A percentile compares a stretch with the other conserved stretches of the same genome.
These are phyloP conservation scores for Diloba caeruleocephala DNA, from an alignment of 2,888 invertebrate genomes.

Conservation along the genomic window DNA sequence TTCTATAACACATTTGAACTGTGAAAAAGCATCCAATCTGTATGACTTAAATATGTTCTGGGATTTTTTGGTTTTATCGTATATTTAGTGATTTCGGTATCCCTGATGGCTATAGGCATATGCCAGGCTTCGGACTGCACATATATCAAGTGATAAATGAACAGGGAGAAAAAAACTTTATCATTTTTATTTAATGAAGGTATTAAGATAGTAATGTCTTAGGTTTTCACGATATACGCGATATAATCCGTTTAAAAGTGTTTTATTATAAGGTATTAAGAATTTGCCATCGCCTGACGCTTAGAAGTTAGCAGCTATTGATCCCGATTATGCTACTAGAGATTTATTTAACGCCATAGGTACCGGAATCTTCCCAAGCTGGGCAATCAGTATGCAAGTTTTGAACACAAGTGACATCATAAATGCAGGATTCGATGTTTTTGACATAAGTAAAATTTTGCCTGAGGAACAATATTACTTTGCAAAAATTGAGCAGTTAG, in stretches of 20 bases:
- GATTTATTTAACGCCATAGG: slow-evolving; percentile 96
- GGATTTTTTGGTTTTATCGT: slow-evolving; percentile 95
- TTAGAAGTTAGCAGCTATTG: slow-evolving; percentile 89
- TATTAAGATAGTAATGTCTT: too few relatives aligned
- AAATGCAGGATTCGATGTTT: slow-evolving; percentile 94
- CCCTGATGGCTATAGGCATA: slow-evolving; percentile 95
- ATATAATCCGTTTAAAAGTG: too few relatives aligned
- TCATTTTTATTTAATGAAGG: slow-evolving; percentile 96
- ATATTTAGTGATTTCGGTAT: slow-evolving; percentile 96
- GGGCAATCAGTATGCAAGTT: slow-evolving; percentile 94
- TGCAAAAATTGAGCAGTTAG: slow-evolving; percentile 96
- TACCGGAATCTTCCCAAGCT: slow-evolving; percentile 91
- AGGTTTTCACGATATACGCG: too few relatives aligned
- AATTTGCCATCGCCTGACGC: slow-evolving; percentile 91
- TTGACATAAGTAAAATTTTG: slow-evolving; percentile 97
- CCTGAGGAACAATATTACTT: slow-evolving; percentile 94
- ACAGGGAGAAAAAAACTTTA: slow-evolving; percentile 91
- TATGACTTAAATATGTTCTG: slow-evolving; percentile 97
- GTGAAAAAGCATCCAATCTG: slow-evolving; percentile 96
- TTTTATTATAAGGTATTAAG: slow-evolving; percentile 95
- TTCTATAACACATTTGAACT: slow-evolving; percentile 93
- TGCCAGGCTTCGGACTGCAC: slow-evolving; percentile 97
- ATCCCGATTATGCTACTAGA: slow-evolving; percentile 95
- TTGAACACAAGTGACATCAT: slow-evolving; percentile 95
- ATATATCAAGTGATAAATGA: slow-evolving; percentile 95